phyloP scores from a whole-genome alignment of 2,113 vertebrate genomes.

The Aegotheles bennettii region DNA sequence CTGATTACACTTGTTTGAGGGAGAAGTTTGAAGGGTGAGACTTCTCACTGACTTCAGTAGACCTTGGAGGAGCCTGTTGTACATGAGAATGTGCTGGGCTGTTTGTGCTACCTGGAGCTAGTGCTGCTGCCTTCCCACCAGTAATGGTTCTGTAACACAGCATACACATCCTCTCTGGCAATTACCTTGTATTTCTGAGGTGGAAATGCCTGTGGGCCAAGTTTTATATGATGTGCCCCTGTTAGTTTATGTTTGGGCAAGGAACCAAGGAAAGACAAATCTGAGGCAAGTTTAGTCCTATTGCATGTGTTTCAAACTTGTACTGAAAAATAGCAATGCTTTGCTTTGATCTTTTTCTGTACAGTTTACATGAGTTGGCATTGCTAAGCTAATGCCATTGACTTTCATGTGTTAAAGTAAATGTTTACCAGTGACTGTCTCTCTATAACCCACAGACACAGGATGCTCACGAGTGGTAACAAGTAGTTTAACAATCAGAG shows the following conservation, averaged over 20 bases:
- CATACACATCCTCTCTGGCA: neutral
- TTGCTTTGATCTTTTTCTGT: neutral
- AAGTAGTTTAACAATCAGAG: neutral
- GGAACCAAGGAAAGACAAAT: neutral
- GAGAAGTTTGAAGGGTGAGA: neutral
- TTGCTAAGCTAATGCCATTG: neutral
- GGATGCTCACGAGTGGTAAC: neutral
- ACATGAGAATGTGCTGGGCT: accelerated
- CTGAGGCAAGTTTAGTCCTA: neutral
- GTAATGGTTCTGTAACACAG: accelerated
- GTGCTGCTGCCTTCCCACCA: neutral
- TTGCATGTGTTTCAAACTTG: neutral
- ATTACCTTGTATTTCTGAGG: neutral
- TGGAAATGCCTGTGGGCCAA: neutral
- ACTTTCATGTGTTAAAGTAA: neutral
- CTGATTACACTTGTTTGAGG: neutral
- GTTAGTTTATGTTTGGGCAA: neutral
- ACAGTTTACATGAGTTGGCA: neutral
- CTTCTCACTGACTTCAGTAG: neutral
- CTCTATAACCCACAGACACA: neutral
- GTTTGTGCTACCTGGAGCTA: neutral
- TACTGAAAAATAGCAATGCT: neutral
- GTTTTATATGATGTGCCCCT: neutral
- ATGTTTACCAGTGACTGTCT: neutral
- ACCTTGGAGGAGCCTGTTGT: neutral